phyloP scores from a whole-genome alignment of 2,888 invertebrate species.

The Brachyopa scutellaris region DNA sequence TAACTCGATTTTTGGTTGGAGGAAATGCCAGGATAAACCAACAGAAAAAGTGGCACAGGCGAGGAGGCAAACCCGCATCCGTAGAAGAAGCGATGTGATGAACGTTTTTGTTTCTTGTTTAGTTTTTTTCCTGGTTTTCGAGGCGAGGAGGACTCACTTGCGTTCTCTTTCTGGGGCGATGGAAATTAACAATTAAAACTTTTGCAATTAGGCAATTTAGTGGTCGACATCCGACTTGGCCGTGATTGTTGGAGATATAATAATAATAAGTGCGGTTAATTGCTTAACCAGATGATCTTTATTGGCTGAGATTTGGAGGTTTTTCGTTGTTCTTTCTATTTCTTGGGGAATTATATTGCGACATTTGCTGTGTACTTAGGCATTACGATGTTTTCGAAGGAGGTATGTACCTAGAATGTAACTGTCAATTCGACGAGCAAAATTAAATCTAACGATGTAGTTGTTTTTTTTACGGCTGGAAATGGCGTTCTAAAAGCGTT shows the following conservation, averaged over 20 bases:
- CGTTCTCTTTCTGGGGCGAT: no score
- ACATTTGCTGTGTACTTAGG: constrained; percentile 39
- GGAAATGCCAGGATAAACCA: constrained; percentile 42
- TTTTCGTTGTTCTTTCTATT: neutral
- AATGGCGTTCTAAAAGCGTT: no score
- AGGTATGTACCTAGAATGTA: no score
- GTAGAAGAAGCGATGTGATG: constrained; percentile 37
- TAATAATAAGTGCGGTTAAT: constrained; percentile 69
- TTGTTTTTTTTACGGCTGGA: no score
- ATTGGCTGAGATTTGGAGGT: constrained; percentile 52
- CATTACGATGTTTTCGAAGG: constrained; percentile 30
- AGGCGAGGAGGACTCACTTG: no score
- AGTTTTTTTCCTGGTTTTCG: no score
- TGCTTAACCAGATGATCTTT: constrained; percentile 72
- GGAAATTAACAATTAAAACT: constrained; percentile 71
- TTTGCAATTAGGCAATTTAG: constrained; percentile 72
- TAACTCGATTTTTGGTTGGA: constrained; percentile 67
- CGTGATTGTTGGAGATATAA: constrained; percentile 53
- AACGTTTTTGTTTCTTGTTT: constrained; percentile 26
- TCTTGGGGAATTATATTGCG: neutral
- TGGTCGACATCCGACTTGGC: constrained; percentile 63
- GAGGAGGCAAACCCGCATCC: constrained; percentile 14
- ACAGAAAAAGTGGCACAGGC: neutral
- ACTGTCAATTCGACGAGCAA: no score
- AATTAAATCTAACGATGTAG: no score